Evolutionary conservation across 2,797 vertebrate genomes (phyloP).

Genomic region (Potorous gilbertii): DNA sequence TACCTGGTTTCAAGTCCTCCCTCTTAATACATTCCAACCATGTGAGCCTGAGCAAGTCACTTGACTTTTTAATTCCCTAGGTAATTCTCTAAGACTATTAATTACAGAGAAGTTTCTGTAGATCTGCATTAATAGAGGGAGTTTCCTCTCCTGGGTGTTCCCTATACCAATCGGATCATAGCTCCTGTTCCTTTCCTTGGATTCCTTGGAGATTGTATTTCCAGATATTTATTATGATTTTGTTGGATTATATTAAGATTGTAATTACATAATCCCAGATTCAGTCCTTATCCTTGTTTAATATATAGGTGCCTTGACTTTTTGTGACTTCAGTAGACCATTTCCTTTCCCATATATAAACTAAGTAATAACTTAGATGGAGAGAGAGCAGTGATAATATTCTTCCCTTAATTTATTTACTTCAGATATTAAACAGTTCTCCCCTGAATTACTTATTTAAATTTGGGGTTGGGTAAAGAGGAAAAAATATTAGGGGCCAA

Average conservation of each 20-base stretch:
- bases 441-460: not conserved
- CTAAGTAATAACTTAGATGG: not conserved
- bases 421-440: not conserved
- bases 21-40: not conserved
- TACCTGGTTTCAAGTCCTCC: not conserved
- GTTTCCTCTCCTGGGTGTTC: not conserved
- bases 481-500: not conserved
- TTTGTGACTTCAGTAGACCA: not conserved
- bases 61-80: not conserved
- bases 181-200: not conserved
- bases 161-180: not conserved
- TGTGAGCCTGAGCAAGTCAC: not conserved
- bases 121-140: not conserved
- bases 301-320: not conserved
- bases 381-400: not conserved
- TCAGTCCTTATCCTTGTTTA: not conserved
- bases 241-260: not conserved
- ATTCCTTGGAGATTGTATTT: not conserved
- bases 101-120: not conserved
- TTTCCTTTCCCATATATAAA: not conserved
- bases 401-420: not conserved
- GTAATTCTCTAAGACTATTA: not conserved
- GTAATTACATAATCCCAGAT: not conserved
- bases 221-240: not conserved
- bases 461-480: conserved; percentile 6